These are phyloP conservation scores for Palythoa heliodiscus DNA, from an alignment of 92 coral and sea anemone species.

Conservation along the genomic window DNA sequence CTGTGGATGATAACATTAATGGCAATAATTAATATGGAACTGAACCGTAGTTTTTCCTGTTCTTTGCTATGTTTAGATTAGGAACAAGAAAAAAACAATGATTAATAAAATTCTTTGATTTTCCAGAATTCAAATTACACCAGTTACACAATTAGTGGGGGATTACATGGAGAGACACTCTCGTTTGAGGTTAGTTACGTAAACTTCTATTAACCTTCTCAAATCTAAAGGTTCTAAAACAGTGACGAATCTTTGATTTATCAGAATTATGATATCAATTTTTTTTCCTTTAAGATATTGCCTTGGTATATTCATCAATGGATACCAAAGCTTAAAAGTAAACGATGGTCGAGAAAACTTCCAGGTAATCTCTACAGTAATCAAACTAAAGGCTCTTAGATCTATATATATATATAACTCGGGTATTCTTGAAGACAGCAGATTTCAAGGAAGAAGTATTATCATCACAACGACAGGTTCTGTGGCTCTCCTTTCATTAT, in stretches of 20 bases:
- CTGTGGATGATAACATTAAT: no score
- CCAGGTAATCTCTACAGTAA: constrained; percentile 16
- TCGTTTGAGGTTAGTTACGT: not conserved
- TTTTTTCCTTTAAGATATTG: not conserved
- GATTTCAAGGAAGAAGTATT: no score
- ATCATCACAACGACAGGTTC: no score
- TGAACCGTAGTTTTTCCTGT: no score
- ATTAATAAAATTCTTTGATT: not conserved
- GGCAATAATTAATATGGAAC: no score
- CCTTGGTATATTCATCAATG: constrained; percentile 10
- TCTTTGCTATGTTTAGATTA: no score
- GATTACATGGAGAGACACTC: constrained; percentile 14
- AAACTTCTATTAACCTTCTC: not conserved
- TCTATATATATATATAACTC: no score
- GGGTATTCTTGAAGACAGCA: no score
- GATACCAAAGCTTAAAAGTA: constrained; percentile 11
- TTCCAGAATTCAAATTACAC: constrained; percentile 10
- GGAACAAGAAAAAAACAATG: not conserved
- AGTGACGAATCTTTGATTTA: not conserved
- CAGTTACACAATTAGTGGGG: constrained; percentile 18
- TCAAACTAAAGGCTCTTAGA: not conserved
- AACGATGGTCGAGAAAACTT: not conserved
- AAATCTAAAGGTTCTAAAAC: no score
- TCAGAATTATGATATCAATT: not conserved
- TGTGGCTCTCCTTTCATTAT: no score